phyloP scores from a whole-genome alignment of 2,113 vertebrate genomes.

The Corvus hawaiiensis region DNA sequence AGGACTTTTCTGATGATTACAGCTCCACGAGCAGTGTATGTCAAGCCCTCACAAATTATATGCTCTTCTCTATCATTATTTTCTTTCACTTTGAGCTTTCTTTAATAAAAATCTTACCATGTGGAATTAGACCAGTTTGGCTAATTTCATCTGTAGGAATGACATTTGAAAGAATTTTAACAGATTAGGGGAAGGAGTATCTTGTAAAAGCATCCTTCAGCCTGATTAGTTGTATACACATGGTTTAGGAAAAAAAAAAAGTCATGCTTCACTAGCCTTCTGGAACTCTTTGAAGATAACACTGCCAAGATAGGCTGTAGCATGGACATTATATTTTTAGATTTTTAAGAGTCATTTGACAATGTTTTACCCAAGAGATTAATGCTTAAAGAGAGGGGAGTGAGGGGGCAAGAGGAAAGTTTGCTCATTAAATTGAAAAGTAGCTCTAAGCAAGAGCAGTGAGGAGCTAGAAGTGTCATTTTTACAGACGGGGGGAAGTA shows the following conservation, averaged over 20 bases:
- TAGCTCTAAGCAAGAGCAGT: conserved; percentile 7
- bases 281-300: conserved; percentile 64
- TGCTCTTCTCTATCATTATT: background rate
- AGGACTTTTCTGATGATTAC: background rate
- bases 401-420: conserved; percentile 20
- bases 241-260: conserved; percentile 16
- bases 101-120: conserved; percentile 1
- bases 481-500: background rate
- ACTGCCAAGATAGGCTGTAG: conserved; percentile 8
- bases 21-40: background rate
- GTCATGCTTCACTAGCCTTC: conserved; percentile 38
- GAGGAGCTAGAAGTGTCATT: background rate
- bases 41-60: background rate
- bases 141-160: conserved; percentile 5
- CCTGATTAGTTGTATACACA: conserved; percentile 22
- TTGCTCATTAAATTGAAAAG: conserved; percentile 36
- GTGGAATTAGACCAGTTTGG: background rate
- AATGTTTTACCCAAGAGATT: conserved; percentile 39
- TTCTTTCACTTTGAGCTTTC: background rate
- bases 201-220: conserved; percentile 37
- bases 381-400: conserved; percentile 34
- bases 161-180: conserved; percentile 36
- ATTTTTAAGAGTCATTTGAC: conserved; percentile 42
- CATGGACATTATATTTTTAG: conserved; percentile 18
- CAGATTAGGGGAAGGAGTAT: conserved; percentile 17